Evolutionary conservation across 2,113 vertebrate genomes (phyloP).

Genomic region (Seriola dumerili): DNA sequence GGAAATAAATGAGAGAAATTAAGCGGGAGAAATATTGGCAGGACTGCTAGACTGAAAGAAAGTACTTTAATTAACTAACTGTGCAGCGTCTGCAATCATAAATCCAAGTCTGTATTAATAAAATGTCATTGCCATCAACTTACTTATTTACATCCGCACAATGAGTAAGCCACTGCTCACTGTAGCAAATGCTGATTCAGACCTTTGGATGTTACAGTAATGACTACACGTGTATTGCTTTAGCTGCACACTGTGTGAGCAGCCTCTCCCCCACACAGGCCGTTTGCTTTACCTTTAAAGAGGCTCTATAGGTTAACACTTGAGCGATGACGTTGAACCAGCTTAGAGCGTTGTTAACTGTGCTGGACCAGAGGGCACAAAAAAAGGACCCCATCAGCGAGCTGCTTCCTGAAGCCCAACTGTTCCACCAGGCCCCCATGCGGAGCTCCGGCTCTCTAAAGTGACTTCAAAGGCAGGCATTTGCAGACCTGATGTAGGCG

Average conservation of each 20-base stretch:
- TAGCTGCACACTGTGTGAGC: conserved; percentile 1
- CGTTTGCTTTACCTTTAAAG: conserved; percentile 45
- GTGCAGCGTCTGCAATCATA: conserved; percentile 25
- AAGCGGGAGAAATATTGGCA: conserved; percentile 26
- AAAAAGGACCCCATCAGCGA: conserved; percentile 46
- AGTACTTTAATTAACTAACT: conserved; percentile 48
- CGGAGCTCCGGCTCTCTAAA: conserved; percentile 58
- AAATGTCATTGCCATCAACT: conserved; percentile 34
- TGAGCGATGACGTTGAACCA: conserved; percentile 19
- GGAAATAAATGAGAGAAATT: conserved; percentile 51
- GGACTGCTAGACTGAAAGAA: conserved; percentile 14
- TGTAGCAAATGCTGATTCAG: conserved; percentile 17
- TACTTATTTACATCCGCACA: conserved; percentile 34
- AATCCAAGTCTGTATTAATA: conserved; percentile 44
- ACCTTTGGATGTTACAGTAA: conserved; percentile 1
- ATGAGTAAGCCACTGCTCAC: background rate
- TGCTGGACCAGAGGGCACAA: conserved; percentile 46
- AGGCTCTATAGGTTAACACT: conserved; percentile 33
- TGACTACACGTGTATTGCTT: background rate
- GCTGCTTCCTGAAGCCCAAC: conserved; percentile 68
- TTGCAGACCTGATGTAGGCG: conserved; percentile 61
- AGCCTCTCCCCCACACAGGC: conserved; percentile 7
- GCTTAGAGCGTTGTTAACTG: conserved; percentile 41
- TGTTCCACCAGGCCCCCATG: conserved; percentile 64
- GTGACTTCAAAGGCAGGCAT: conserved; percentile 78